Base-by-base conservation (phyloP, 2,888 invertebrate genomes). In the Lepidocyrtoides sp. region DNA sequence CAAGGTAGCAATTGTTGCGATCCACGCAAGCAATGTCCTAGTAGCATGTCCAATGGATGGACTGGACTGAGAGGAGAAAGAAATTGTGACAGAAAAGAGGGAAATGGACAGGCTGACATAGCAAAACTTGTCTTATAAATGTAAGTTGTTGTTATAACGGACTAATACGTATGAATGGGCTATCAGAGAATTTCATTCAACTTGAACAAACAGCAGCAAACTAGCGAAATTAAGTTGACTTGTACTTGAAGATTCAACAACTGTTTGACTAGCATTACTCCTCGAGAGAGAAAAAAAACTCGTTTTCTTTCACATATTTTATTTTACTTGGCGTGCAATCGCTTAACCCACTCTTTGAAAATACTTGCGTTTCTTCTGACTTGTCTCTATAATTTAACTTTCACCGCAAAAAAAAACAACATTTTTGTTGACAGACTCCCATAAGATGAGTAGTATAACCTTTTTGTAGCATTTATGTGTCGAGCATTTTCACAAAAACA, bases 141-240 rank as follows among this genome's bases (percentile, higher is more conserved):
- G 48, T 81, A 63, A 82, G 63, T 63, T 29, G 81, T 41, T 7
- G 17, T 17, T n/a, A n/a, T 41, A 54, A 82, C 82, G 10, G 36
- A 44, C 82, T 82, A 82, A 82, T 63, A 63, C 44, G 82, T 44
- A 63, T 82, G 82, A 82, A 63, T 82, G 60, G 63, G 60, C 36
- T 41, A 82, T 63, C 82, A 41, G 63, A 82, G 82, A 32, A 36
- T 81, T 81, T 77, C 77, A 77, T 48, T 77, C 77, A 51, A 81
- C 36, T 57, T 57, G 60, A 75, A 57, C 54, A 63, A 84, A 29
- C 57, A 85, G 32, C 29, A 79, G 36, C 26, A 44, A 48, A 66
- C 85, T 82, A 82, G 87, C 66, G 82, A 77, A 89, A 83, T 89
- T 41, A 57, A 89, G 75, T 72, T 60, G 89, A 89, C 83, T 89